Conservation (phyloP, 2,797 vertebrate species). For the Percopsis omiscomaycus region DNA sequence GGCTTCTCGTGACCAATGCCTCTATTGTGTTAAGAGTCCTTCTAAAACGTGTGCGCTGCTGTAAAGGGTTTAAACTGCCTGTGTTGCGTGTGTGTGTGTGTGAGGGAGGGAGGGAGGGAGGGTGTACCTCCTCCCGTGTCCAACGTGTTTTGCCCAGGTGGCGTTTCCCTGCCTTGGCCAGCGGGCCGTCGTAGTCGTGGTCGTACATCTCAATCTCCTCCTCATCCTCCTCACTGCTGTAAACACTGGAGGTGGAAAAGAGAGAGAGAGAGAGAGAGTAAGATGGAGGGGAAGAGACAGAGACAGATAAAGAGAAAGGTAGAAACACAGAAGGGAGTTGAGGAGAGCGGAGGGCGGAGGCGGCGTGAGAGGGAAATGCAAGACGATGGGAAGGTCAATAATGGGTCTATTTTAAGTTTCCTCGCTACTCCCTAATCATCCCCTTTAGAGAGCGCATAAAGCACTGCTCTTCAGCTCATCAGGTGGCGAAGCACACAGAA, state of each 20-base stretch:
- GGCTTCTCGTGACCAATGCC: conserved; percentile 7
- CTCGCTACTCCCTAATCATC: conserved; percentile 58
- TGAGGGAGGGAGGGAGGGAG: neutral
- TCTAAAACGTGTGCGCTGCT: too few relatives aligned
- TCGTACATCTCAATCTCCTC: conserved; percentile 96
- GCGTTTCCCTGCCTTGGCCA: conserved; percentile 91
- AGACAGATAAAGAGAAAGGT: neutral
- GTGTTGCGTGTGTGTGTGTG: conserved; percentile 2
- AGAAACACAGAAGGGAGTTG: neutral
- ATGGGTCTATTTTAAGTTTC: conserved; percentile 34
- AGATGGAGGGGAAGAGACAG: neutral
- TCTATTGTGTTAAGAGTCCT: neutral
- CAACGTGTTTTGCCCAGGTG: conserved; percentile 97
- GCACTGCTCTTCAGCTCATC: conserved; percentile 66
- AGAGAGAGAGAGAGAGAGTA: neutral
- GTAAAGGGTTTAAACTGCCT: neutral
- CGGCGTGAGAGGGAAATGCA: conserved; percentile 21
- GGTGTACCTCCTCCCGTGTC: conserved; percentile 95
- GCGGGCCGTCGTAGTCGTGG: conserved; percentile 93
- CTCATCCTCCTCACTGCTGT: conserved; percentile 97
- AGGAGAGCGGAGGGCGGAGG: conserved; percentile 10
- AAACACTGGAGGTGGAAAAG: conserved; percentile 80
- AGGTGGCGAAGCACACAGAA: conserved; percentile 79
- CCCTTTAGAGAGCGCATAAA: conserved; percentile 50
- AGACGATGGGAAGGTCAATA: conserved; percentile 38